Percentiles rank a stretch among this genome's conserved stretches.
These are phyloP conservation scores for Odocoileus hemionus DNA, from an alignment of 2,113 vertebrate species.

Conservation along the genomic window DNA sequence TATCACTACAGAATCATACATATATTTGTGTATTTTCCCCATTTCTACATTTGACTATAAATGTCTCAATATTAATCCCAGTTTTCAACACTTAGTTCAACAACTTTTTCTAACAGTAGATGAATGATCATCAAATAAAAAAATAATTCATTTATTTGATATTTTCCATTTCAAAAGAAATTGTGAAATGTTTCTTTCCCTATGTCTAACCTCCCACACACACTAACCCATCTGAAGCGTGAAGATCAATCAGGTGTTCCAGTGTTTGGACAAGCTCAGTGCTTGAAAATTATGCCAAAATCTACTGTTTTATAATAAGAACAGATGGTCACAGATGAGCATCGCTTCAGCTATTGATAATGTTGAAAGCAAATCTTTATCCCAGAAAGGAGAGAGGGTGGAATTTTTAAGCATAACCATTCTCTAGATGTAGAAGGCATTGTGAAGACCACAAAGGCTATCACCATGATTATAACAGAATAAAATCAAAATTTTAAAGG, in stretches of 20 bases:
- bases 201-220: background rate
- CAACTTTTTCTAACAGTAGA: background rate
- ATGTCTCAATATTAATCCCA: background rate
- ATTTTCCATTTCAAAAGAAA: background rate
- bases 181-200: background rate
- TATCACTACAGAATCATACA: background rate
- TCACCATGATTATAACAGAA: background rate
- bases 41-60: background rate
- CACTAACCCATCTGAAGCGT: background rate
- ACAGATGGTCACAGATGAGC: background rate
- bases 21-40: background rate
- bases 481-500: background rate
- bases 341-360: slow-evolving; percentile 31
- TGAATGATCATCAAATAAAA: background rate
- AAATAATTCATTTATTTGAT: background rate
- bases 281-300: background rate
- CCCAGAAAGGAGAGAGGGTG: background rate
- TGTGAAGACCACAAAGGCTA: background rate
- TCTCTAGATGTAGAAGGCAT: background rate
- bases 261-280: background rate
- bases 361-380: slow-evolving; percentile 3
- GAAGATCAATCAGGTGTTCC: slow-evolving; percentile 22
- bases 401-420: background rate
- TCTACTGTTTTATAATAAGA: slow-evolving; percentile 1
- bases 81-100: background rate